These are phyloP conservation scores for Drosophila cracens DNA, from an alignment of 2,888 invertebrate genomes.

Conservation along the genomic window DNA sequence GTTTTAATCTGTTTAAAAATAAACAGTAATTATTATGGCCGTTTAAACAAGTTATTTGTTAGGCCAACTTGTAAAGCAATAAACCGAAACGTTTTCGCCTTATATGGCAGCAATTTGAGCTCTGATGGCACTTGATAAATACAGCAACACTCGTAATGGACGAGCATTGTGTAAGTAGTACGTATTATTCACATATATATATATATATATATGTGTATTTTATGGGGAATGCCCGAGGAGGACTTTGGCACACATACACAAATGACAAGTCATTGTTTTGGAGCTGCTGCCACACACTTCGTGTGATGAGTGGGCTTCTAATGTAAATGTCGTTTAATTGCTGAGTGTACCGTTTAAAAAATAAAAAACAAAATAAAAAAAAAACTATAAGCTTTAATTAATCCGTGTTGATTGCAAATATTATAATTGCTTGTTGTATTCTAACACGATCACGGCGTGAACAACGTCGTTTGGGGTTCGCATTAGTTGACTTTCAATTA, in stretches of 20 bases:
- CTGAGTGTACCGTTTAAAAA: neutral
- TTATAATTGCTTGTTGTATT: neutral
- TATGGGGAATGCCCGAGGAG: conserved; percentile 15
- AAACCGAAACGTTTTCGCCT: conserved; percentile 13
- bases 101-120: conserved; percentile 14
- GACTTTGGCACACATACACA: conserved; percentile 33
- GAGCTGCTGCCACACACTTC: neutral
- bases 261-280: conserved; percentile 25
- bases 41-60: conserved; percentile 14
- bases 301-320: neutral
- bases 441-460: neutral
- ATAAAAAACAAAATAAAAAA: too few species aligned
- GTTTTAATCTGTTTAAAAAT: conserved; percentile 4
- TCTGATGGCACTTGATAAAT: conserved; percentile 34
- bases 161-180: conserved; percentile 4
- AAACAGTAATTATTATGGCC: conserved; percentile 9
- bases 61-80: conserved; percentile 1
- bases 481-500: conserved; percentile 17
- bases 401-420: conserved; percentile 3
- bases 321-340: neutral
- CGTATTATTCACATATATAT: neutral
- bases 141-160: conserved; percentile 1
- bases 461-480: too few species aligned
- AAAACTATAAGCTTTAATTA: neutral
- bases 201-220: neutral